Base-by-base conservation (phyloP, 2,113 vertebrate species). In the Melanocharis versteri region DNA sequence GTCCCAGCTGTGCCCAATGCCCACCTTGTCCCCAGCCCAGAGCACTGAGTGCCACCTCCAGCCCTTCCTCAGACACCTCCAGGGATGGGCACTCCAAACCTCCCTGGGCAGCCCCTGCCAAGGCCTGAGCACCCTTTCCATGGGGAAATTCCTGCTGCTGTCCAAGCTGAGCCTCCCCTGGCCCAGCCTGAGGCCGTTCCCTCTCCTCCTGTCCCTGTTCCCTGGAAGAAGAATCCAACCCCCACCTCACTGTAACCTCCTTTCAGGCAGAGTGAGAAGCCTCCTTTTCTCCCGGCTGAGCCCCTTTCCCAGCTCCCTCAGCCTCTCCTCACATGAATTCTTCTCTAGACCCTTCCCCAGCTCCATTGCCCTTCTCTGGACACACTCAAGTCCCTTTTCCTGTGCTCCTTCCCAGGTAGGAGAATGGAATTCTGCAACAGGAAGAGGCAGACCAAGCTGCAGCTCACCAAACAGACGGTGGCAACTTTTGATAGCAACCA, bases 1-100 rank as follows among this genome's bases (percentile, higher is more conserved):
- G 37, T 9, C 2, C 31, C 0, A 42, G 13, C 61, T 66, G 51
- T 66, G 51, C 24, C 48, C 1, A 0, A 30, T n/a, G 0, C 9
- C 37, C 44, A 68, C 44, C 71, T 31, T 51, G 44, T 42, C 11
- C 51, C 21, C 53, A 58, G 44, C 61, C 37, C 61, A 58, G 61
- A 57, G 71, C 83, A 0, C 61, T 58, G 1, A 68, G 61, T 86
- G 53, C 53, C 53, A 37, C 53, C 0, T 44, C 26, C 51, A 66
- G 44, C 1, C 6, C 6, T 18, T 58, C 53, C 54, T 47, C 2
- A 15, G 51, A 4, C 42, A 35, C 26, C 45, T 60, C 1, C 56
- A 51, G 71, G 61, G 44, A 76, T 27, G 44, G 51, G 13, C 1
- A 35, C 51, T 75, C 6, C 70, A 68, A 42, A 50, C 1, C 37